phyloP scores from a whole-genome alignment of 2,888 invertebrate genomes.

The Petrolisthes manimaculis region DNA sequence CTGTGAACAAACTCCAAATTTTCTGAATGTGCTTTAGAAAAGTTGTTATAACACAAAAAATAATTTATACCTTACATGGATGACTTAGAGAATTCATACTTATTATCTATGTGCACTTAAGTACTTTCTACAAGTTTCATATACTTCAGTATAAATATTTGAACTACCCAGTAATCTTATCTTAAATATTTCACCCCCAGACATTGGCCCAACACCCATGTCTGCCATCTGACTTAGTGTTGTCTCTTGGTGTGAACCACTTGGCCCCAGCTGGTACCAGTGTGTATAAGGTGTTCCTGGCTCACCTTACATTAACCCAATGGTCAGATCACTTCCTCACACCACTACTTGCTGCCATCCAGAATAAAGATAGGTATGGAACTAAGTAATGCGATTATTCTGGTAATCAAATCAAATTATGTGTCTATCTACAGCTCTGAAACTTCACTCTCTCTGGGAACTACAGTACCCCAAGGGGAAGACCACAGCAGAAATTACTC shows the following conservation, averaged over 20 bases:
- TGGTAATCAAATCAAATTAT: no score
- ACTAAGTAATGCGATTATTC: no score
- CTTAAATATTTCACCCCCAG: neutral
- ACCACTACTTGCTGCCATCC: constrained; percentile 23
- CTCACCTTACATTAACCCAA: neutral
- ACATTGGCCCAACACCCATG: constrained; percentile 30
- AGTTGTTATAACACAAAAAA: no score
- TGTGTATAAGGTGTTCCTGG: constrained; percentile 47
- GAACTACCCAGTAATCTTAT: no score
- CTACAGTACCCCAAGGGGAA: neutral
- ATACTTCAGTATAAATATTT: neutral
- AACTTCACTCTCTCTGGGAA: no score
- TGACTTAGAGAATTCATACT: neutral
- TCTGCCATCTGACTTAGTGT: constrained; percentile 16
- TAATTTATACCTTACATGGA: neutral
- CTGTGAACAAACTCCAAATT: neutral
- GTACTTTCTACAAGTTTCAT: neutral
- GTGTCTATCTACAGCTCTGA: no score
- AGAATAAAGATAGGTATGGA: constrained; percentile 36
- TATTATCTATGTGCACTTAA: neutral
- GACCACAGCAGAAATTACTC: no score
- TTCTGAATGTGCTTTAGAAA: no score
- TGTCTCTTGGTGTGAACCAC: constrained; percentile 42
- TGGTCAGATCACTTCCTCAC: constrained; percentile 45
- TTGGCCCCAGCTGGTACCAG: constrained; percentile 39